Base-by-base conservation (phyloP, 2,113 vertebrate species). In the Dipodomys spectabilis region DNA sequence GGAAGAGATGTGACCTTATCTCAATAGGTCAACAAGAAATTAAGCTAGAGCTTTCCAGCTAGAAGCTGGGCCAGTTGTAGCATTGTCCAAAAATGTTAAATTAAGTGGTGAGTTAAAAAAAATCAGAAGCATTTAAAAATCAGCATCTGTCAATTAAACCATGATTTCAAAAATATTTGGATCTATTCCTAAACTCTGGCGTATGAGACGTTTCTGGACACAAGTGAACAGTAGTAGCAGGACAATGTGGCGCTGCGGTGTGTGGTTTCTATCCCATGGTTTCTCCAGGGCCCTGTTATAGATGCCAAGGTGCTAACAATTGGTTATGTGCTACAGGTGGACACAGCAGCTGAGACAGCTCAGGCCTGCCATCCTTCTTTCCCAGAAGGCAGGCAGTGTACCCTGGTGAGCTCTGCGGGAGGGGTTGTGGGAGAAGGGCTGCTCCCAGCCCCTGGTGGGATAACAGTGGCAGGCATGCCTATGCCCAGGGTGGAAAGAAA, bases 341-440 rank as follows among this genome's bases (percentile, higher is more conserved):
- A 74, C 68, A 22, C 13, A 3, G 20, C 32, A 32, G 30, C 27
- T 18, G 6, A 3, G 32, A 49, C 49, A 25, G 30, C 1, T 4
- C 0, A 2, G 11, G n/a, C 28, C 62, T 10, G 7, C 49, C 30
- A 2, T 5, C 44, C n/a, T 35, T 30, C 57, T 39, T 25, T 1
- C 8, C 68, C 35, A 13, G 28, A 9, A n/a, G 30, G 49, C 60
- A 82, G 72, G 35, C 64, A 35, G 10, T 9, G 35, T 75, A 44
- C 85, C 35, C 69, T 1, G 9, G 12, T 81, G 96, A 91, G 86
- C 87, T 94, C 30, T 49, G 5, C 6, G 0, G 3, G 78, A 84
- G 83, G 30, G 30, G 90, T 82, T 13, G 89, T 96, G 96, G 69
- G 95, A 94, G 96, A 18, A 20, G 0, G 22, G 67, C 72, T 65